Base-by-base conservation (phyloP, 2,888 invertebrate species). In the Conchocele bisecta region DNA sequence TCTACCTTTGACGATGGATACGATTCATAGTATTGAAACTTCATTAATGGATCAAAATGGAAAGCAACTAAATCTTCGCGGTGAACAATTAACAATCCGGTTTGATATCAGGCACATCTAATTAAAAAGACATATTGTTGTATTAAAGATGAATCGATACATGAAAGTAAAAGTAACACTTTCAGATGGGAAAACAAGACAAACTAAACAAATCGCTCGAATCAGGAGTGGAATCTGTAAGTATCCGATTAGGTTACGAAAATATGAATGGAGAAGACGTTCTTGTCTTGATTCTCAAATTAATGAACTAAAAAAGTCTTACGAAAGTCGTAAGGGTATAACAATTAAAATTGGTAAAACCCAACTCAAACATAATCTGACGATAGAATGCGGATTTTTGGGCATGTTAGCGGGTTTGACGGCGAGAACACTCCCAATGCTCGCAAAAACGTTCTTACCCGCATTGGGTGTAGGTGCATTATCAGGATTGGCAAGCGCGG, bases 71-170 rank as follows among this genome's bases (percentile, higher is more conserved):
- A n/a, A n/a, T n/a, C n/a, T n/a, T n/a, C 26, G n/a, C n/a, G n/a
- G n/a, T n/a, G n/a, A 75, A 58, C 33, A 9, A 2, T 17, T 75
- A 17, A 31, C 59, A 15, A 48, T 75, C n/a, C 54, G 60, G 59
- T 75, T 72, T 67, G 63, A 75, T 59, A 39, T 75, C 7, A 67
- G 64, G 48, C 67, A 73, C 58, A 29, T 58, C 20, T 67, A 53
- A 59, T n/a, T n/a, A 33, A 26, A 24, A 24, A 5, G 42, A 46
- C 6, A 46, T 46, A 24, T 24, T 17, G 26, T 46, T 13, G 15
- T 17, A 17, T 46, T n/a, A 26, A 50, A 50, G n/a, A 50, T 50
- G 51, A 50, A 3, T 50, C 51, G 29, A 26, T 50, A 50, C 29
- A 26, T 20, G 2, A 4, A 50, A 17, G 51, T 50, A 15, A 50